phyloP scores from a whole-genome alignment of 2,113 vertebrate species.

The Cephalopterus ornatus region DNA sequence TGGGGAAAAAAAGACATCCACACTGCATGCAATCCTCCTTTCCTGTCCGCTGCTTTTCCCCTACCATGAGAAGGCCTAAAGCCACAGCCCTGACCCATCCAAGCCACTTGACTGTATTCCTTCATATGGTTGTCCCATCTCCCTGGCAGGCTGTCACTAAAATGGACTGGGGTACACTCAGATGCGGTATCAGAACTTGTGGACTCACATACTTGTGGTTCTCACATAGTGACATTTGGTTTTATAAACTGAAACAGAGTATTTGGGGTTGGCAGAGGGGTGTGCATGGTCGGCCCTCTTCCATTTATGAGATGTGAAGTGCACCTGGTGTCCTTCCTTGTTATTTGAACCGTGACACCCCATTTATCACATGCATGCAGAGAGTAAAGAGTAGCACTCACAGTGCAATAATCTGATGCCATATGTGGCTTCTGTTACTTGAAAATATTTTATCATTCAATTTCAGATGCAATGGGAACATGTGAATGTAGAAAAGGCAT shows the following conservation, averaged over 20 bases:
- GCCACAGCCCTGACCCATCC: background rate
- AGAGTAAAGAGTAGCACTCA: background rate
- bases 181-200: background rate
- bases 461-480: slow-evolving; percentile 14
- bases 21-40: background rate
- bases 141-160: background rate
- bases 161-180: background rate
- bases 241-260: background rate
- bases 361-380: background rate
- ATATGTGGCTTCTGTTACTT: background rate
- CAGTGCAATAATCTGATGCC: background rate
- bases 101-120: background rate
- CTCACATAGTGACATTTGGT: fast-evolving
- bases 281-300: background rate
- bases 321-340: background rate
- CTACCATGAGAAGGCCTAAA: background rate
- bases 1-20: background rate
- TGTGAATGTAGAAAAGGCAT: background rate
- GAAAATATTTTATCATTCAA: slow-evolving; percentile 6
- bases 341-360: background rate
- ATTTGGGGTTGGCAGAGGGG: background rate
- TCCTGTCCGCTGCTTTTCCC: background rate
- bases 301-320: background rate
- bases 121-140: background rate
- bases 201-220: background rate